Evolutionary conservation across 2,113 vertebrate species (phyloP).

Genomic region (Bothrops jararaca): DNA sequence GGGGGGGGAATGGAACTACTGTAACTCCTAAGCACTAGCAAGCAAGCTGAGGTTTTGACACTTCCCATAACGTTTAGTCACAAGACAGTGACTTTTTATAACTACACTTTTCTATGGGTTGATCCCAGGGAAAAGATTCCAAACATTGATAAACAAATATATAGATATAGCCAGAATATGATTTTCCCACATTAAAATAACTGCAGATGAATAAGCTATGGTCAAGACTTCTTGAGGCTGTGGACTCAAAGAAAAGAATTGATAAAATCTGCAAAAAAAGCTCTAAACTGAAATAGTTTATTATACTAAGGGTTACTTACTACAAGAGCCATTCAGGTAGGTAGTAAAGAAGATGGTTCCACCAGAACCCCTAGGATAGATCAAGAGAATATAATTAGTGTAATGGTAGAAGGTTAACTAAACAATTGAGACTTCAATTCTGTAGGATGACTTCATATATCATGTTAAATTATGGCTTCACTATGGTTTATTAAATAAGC

Average conservation of each 20-base stretch:
- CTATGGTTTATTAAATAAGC: background rate
- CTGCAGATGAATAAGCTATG: background rate
- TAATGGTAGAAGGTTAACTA: background rate
- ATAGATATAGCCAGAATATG: background rate
- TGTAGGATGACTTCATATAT: background rate
- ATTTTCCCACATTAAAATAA: background rate
- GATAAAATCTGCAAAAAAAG: background rate
- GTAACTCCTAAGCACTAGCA: background rate
- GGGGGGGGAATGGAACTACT: background rate
- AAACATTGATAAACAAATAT: background rate
- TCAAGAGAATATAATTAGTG: conserved; percentile 20
- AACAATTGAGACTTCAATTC: background rate
- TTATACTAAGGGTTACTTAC: conserved; percentile 72
- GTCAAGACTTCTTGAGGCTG: background rate
- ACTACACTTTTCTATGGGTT: background rate
- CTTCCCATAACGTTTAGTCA: background rate
- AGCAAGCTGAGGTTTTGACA: background rate
- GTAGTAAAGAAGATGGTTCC: conserved; percentile 80
- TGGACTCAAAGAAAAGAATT: background rate
- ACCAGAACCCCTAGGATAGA: conserved; percentile 73
- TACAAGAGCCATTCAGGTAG: conserved; percentile 81
- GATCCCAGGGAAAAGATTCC: background rate
- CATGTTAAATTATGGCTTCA: background rate
- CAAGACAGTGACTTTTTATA: background rate
- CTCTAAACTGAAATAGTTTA: background rate